Evolutionary conservation across 2,888 invertebrate species (phyloP), one percentile per base, ranked within the genome.

Genomic region (Drosophila helvetica): DNA sequence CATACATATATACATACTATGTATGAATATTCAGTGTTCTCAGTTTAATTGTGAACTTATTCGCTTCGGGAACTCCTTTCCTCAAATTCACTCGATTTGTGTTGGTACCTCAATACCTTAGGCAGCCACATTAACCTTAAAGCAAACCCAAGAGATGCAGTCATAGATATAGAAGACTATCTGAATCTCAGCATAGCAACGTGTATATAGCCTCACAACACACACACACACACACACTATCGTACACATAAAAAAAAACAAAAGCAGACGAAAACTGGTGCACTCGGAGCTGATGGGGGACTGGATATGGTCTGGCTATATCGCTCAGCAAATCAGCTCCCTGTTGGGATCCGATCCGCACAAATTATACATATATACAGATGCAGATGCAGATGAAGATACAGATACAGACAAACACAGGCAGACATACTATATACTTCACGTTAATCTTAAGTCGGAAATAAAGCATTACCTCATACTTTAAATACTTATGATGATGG

Each of bases 381-480:
- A 57, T 42, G 43, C 27, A 8, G 54, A 48, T 53, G 38, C 38
- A 48, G 3, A 42, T 22, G 27, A 6, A 25, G 27, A 7, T 1
- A 12, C 47, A 42, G 12, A 58, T 45, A 30, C 22, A 53, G 19
- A 27, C 55, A 48, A 19, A 22, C 46, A 43, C 61, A 46, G 22
- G 53, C 30, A 51, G 43, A 59, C 45, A 74, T 64, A 74, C 45
- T 50, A 22, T 5, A 27, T 27, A 27, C 27, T 27, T 65, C 57
- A 62, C 42, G 50, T 58, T 74, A 57, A 53, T 78, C 68, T 77
- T 89, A 86, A 80, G 88, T 79, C 77, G 79, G 48, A 78, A 85
- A 89, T 79, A 88, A 89, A 77, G 77, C 90, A 88, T 89, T 88
- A 89, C 89, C 88, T 88, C 88, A 88, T 89, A 89, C 78, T 88